Percentiles rank a stretch among this genome's conserved stretches.
phyloP scores from a whole-genome alignment of 2,113 vertebrate species.

The Catharus bicknelli region DNA sequence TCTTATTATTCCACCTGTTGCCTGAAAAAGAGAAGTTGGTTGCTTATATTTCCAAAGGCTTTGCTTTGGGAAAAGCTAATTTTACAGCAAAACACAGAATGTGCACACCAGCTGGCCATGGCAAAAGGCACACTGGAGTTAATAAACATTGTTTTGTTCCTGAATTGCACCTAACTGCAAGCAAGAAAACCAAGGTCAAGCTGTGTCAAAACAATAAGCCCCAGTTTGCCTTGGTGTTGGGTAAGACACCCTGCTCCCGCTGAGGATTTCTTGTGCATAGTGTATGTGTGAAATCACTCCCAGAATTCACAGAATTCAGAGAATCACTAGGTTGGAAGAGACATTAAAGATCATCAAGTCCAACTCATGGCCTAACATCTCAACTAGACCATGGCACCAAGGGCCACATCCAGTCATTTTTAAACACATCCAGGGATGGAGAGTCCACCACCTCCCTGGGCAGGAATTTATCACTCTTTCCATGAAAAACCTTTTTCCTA shows the following conservation, averaged over 20 bases:
- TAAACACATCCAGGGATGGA: too few species aligned
- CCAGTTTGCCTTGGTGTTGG: neutral
- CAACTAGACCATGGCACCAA: too few species aligned
- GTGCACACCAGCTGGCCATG: neutral
- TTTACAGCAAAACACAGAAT: neutral
- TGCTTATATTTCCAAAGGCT: neutral
- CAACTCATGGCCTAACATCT: too few species aligned
- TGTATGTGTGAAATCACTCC: neutral
- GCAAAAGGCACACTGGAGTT: neutral
- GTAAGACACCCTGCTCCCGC: neutral
- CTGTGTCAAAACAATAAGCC: neutral
- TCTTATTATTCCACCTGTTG: neutral
- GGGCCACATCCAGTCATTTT: too few species aligned
- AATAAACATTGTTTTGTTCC: neutral
- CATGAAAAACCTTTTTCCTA: too few species aligned
- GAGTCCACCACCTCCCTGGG: too few species aligned
- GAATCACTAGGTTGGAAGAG: too few species aligned
- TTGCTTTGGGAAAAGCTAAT: neutral
- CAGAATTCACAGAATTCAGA: too few species aligned
- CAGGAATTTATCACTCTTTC: too few species aligned
- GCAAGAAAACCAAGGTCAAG: neutral
- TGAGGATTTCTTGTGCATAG: neutral
- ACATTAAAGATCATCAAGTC: too few species aligned
- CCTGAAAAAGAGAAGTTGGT: neutral
- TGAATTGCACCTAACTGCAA: neutral